These are phyloP conservation scores for Hepsetus odoe DNA, from an alignment of 2,113 vertebrate species.

Conservation along the genomic window DNA sequence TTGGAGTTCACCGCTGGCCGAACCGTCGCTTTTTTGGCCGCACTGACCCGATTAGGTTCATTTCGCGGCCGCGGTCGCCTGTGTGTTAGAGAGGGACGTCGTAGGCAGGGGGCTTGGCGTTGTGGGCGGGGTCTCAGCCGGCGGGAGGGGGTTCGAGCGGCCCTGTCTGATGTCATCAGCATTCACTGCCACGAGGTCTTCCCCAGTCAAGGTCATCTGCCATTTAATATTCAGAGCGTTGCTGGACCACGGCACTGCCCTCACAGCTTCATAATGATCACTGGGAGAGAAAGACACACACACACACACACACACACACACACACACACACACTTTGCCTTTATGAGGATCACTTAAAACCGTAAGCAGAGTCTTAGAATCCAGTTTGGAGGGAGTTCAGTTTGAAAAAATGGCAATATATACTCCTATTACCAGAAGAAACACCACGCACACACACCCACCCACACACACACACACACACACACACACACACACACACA, in stretches of 20 bases:
- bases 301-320: slow-evolving; percentile 19
- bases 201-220: slow-evolving; percentile 67
- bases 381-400: too few species aligned
- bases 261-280: slow-evolving; percentile 43
- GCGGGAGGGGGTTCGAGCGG: slow-evolving; percentile 54
- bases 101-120: slow-evolving; percentile 14
- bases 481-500: too few species aligned
- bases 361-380: too few species aligned
- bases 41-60: not conserved
- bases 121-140: slow-evolving; percentile 47
- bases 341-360: too few species aligned
- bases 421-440: too few species aligned
- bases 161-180: slow-evolving; percentile 66
- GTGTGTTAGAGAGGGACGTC: slow-evolving; percentile 11
- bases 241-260: slow-evolving; percentile 42
- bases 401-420: too few species aligned
- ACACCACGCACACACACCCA: too few species aligned
- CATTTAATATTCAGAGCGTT: slow-evolving; percentile 64
- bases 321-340: too few species aligned
- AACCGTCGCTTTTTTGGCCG: not conserved
- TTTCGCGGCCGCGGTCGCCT: not conserved
- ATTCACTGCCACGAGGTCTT: slow-evolving; percentile 57
- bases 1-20: not conserved
- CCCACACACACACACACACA: slow-evolving; percentile 56
- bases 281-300: slow-evolving; percentile 15